Evolutionary conservation across 2,888 invertebrate species (phyloP).

Genomic region (Fragum fragum): DNA sequence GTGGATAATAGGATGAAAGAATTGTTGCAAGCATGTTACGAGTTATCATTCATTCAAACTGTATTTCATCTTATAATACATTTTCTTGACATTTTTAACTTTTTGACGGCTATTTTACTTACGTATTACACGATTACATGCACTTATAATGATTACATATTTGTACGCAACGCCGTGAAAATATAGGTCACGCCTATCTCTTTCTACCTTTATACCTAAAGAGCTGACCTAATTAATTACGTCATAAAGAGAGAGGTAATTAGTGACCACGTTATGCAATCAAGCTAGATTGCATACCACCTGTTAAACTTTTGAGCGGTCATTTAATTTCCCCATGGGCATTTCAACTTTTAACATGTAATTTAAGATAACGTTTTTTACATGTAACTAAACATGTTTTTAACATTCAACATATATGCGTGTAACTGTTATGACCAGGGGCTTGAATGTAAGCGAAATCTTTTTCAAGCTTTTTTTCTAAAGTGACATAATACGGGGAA

Average conservation of each 20-base stretch:
- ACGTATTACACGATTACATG: background rate
- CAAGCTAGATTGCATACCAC: constrained; percentile 2
- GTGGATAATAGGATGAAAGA: too few relatives aligned
- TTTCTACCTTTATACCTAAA: background rate
- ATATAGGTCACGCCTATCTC: constrained; percentile 25
- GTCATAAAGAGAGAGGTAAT: constrained; percentile 13
- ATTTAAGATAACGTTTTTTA: background rate
- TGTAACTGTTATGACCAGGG: too few relatives aligned
- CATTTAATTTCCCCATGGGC: background rate
- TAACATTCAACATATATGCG: too few relatives aligned
- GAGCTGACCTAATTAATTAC: constrained; percentile 24
- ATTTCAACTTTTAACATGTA: background rate
- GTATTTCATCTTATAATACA: too few relatives aligned
- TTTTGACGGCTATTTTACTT: background rate
- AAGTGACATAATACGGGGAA: too few relatives aligned
- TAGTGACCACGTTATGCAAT: constrained; percentile 13
- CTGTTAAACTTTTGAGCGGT: constrained; percentile 4
- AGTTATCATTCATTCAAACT: too few relatives aligned
- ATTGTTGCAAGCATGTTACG: too few relatives aligned
- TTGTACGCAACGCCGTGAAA: background rate
- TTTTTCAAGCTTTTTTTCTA: too few relatives aligned
- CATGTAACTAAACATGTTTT: too few relatives aligned
- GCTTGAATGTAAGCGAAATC: too few relatives aligned
- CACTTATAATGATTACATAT: background rate
- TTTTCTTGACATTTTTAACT: background rate